Evolutionary conservation across 2,113 vertebrate species (phyloP).

Genomic region (Oryzias javanicus): DNA sequence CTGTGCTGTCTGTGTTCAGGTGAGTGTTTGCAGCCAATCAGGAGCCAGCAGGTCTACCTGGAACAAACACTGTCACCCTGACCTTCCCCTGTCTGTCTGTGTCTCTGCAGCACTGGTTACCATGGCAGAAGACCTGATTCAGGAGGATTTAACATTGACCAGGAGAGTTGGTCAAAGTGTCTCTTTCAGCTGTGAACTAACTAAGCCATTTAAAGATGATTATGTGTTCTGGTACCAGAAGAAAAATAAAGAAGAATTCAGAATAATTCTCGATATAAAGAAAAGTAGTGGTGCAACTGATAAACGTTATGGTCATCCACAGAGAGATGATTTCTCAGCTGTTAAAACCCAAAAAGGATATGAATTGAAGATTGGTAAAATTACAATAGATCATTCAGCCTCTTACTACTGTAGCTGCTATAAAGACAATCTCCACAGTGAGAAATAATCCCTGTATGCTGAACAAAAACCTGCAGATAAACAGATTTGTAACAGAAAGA

Average conservation of each 20-base stretch:
- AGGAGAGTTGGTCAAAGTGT: background rate
- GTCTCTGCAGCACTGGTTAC: constrained; percentile 2
- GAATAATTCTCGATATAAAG: background rate
- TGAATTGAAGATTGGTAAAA: background rate
- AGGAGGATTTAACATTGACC: background rate
- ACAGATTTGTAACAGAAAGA: too few relatives aligned
- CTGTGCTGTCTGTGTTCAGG: too few relatives aligned
- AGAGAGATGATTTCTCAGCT: background rate
- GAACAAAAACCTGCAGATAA: too few relatives aligned
- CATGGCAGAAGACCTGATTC: background rate
- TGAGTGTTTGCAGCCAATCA: too few relatives aligned
- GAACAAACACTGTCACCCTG: too few relatives aligned
- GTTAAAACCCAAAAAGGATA: background rate
- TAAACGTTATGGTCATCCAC: background rate
- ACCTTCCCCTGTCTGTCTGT: too few relatives aligned
- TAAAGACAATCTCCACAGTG: too few relatives aligned
- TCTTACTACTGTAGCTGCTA: too few relatives aligned
- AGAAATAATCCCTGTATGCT: too few relatives aligned
- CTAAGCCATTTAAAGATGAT: background rate
- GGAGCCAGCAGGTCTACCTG: too few relatives aligned
- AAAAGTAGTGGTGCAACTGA: background rate
- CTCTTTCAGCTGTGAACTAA: constrained; percentile 1
- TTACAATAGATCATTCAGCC: too few relatives aligned
- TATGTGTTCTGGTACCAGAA: background rate
- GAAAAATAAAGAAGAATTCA: too few relatives aligned